Evolutionary conservation across 2,888 invertebrate genomes (phyloP).

Genomic region (Pammene fasciana): DNA sequence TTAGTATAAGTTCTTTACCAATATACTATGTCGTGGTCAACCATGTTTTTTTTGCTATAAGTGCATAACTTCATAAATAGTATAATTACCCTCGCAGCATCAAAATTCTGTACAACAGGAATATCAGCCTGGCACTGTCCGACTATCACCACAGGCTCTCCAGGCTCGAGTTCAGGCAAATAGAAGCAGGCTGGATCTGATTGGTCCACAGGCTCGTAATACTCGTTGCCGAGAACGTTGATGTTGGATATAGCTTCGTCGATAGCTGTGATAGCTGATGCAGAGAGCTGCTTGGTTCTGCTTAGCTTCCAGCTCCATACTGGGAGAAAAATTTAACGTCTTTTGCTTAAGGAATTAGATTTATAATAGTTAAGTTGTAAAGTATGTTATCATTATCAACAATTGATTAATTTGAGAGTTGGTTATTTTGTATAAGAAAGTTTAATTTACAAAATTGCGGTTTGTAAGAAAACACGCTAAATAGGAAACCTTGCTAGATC

Average conservation of each 20-base stretch:
- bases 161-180: slow-evolving; percentile 60
- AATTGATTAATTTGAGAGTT: too few relatives aligned
- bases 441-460: too few relatives aligned
- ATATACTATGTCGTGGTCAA: too few relatives aligned
- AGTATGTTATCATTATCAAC: too few relatives aligned
- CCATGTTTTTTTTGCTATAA: too few relatives aligned
- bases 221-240: slow-evolving; percentile 58
- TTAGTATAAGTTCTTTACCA: too few relatives aligned
- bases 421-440: too few relatives aligned
- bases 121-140: slow-evolving; percentile 67
- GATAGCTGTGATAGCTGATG: slow-evolving; percentile 52
- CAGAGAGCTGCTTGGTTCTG: slow-evolving; percentile 53
- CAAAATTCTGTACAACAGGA: slow-evolving; percentile 59
- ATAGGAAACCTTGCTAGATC: too few relatives aligned
- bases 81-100: slow-evolving; percentile 55
- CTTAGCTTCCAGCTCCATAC: slow-evolving; percentile 77
- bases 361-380: too few relatives aligned
- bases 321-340: slow-evolving; percentile 46
- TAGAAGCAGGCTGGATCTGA: slow-evolving; percentile 65
- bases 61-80: too few relatives aligned
- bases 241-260: slow-evolving; percentile 52
- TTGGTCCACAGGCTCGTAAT: slow-evolving; percentile 64
- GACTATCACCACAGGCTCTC: slow-evolving; percentile 60
- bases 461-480: too few relatives aligned
- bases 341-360: too few relatives aligned